phyloP scores from a whole-genome alignment of 2,113 vertebrate species.

The Shinisaurus crocodilurus region DNA sequence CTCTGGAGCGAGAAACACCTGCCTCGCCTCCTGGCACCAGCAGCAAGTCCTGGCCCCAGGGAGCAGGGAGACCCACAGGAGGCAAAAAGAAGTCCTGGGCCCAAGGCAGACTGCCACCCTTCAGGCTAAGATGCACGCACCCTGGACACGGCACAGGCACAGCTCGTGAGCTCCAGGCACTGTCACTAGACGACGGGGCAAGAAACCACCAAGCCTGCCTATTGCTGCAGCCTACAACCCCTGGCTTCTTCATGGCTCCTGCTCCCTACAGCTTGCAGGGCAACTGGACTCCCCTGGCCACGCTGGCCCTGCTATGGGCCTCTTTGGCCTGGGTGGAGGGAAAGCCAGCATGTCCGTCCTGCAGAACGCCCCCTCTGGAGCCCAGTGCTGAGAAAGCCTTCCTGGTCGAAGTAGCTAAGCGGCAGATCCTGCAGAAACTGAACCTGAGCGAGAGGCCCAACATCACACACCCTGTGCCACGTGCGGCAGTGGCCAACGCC shows the following conservation, averaged over 20 bases:
- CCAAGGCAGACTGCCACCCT: slow-evolving; percentile 4
- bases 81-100: neutral
- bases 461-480: slow-evolving; percentile 83
- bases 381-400: slow-evolving; percentile 77
- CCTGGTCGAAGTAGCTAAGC: slow-evolving; percentile 86
- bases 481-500: slow-evolving; percentile 82
- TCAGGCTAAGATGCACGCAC: slow-evolving; percentile 31
- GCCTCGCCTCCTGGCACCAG: neutral
- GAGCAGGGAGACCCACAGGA: neutral
- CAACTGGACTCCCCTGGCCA: slow-evolving; percentile 39
- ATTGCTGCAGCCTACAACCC: too few species aligned
- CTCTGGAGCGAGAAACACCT: neutral
- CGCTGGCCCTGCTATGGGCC: slow-evolving; percentile 34
- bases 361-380: slow-evolving; percentile 74
- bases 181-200: neutral
- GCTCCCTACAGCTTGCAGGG: slow-evolving; percentile 13
- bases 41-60: neutral
- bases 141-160: neutral
- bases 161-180: neutral
- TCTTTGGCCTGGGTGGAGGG: slow-evolving; percentile 34
- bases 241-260: slow-evolving; percentile 12
- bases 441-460: slow-evolving; percentile 88
- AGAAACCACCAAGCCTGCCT: neutral
- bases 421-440: slow-evolving; percentile 88
- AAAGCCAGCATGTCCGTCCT: slow-evolving; percentile 72